These are phyloP conservation scores for Lepisosteus oculatus DNA, from an alignment of 2,113 vertebrate species.

Conservation along the genomic window DNA sequence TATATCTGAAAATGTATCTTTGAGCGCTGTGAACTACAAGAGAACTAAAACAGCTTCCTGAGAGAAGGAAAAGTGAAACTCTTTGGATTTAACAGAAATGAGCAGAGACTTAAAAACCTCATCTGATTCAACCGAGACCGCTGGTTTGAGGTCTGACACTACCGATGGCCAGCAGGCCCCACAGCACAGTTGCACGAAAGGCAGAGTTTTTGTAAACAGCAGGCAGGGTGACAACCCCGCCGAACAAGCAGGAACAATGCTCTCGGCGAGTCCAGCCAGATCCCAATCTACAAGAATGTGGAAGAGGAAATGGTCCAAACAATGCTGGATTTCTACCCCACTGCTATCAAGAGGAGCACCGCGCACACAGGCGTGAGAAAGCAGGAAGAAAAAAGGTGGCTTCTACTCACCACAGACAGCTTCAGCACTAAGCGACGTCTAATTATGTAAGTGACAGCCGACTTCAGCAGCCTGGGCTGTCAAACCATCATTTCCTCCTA, in stretches of 20 bases:
- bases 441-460: background rate
- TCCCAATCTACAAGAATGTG: constrained; percentile 72
- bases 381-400: constrained; percentile 52
- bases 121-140: background rate
- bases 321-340: constrained; percentile 40
- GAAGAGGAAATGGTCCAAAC: constrained; percentile 67
- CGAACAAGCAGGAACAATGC: constrained; percentile 12
- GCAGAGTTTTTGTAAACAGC: background rate
- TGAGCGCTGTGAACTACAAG: too few relatives aligned
- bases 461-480: background rate
- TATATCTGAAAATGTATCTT: too few relatives aligned
- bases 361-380: constrained; percentile 47
- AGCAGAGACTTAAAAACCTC: too few relatives aligned
- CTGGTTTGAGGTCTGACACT: background rate
- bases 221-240: background rate
- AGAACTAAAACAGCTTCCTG: too few relatives aligned
- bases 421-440: background rate
- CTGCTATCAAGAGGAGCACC: constrained; percentile 25
- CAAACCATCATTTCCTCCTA: background rate
- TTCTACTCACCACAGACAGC: background rate
- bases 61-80: too few relatives aligned
- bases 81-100: too few relatives aligned
- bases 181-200: background rate
- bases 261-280: constrained; percentile 27
- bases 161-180: background rate